Conservation (phyloP, 2,113 vertebrate species). For the Pygoscelis adeliae region DNA sequence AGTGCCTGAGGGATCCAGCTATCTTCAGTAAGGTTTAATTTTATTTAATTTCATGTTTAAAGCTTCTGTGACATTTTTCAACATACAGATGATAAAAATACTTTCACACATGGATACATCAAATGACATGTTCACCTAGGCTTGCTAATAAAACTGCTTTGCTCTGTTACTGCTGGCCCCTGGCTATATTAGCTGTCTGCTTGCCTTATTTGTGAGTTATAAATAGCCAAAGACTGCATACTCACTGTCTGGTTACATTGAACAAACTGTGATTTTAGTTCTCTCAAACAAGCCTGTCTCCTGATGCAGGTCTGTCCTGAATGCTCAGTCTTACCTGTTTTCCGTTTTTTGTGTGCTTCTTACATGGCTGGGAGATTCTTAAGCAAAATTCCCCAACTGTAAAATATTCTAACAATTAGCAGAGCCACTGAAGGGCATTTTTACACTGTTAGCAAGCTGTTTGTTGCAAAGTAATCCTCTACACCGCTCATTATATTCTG, state of each 20-base stretch:
- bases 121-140: slow-evolving; percentile 46
- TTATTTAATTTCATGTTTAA: slow-evolving; percentile 45
- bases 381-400: not conserved
- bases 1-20: not conserved
- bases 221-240: slow-evolving; percentile 61
- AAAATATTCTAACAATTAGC: not conserved
- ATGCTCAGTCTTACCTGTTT: slow-evolving; percentile 2
- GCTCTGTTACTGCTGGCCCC: slow-evolving; percentile 44
- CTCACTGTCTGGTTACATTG: slow-evolving; percentile 44
- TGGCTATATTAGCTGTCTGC: slow-evolving; percentile 58
- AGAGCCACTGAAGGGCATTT: not conserved
- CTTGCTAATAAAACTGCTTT: slow-evolving; percentile 41
- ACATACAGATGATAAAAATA: slow-evolving; percentile 35
- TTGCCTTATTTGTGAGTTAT: slow-evolving; percentile 63
- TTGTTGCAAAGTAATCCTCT: not conserved
- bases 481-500: rapidly evolving
- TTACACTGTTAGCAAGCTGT: not conserved
- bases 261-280: slow-evolving; percentile 38
- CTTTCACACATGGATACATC: slow-evolving; percentile 24
- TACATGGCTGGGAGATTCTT: not conserved
- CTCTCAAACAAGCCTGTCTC: slow-evolving; percentile 41
- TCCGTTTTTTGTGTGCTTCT: not conserved
- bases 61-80: slow-evolving; percentile 54
- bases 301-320: slow-evolving; percentile 11
- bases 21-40: slow-evolving; percentile 25